A percentile compares a stretch with the other conserved stretches of the same genome.
Evolutionary conservation across 2,888 invertebrate species (phyloP).

Genomic region (Sphaerophoria taeniata): DNA sequence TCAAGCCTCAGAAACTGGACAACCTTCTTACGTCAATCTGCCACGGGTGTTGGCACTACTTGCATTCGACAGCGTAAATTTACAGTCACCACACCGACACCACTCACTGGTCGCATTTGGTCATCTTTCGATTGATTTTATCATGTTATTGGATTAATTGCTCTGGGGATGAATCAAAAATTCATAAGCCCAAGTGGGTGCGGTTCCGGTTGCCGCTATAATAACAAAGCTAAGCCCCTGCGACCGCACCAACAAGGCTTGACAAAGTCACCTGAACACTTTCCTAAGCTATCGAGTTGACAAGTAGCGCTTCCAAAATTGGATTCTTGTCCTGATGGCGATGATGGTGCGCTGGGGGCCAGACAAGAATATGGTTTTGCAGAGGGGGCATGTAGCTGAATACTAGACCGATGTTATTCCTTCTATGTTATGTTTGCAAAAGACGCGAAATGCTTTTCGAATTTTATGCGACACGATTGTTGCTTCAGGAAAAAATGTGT

Average conservation of each 20-base stretch:
- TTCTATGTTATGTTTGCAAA: conserved; percentile 64
- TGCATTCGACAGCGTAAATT: conserved; percentile 61
- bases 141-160: conserved; percentile 72
- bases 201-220: conserved; percentile 68
- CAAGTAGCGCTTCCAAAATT: conserved; percentile 74
- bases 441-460: conserved; percentile 63
- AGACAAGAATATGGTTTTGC: conserved; percentile 1
- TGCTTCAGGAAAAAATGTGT: conserved; percentile 63
- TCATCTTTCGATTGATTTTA: conserved; percentile 67
- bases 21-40: conserved; percentile 66
- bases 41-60: conserved; percentile 60
- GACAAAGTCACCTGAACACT: conserved; percentile 70
- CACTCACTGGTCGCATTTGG: conserved; percentile 58
- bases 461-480: conserved; percentile 74
- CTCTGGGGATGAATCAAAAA: conserved; percentile 68
- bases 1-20: conserved; percentile 51
- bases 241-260: conserved; percentile 37
- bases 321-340: conserved; percentile 60
- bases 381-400: not conserved
- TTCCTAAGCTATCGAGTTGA: conserved; percentile 63
- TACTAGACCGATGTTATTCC: conserved; percentile 50
- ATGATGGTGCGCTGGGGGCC: not conserved
- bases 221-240: not conserved
- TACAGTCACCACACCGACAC: conserved; percentile 33
- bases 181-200: conserved; percentile 69